A percentile compares a stretch with the other conserved stretches of the same genome.
phyloP scores from a whole-genome alignment of 2,113 vertebrate species.

The Otus sunia region DNA sequence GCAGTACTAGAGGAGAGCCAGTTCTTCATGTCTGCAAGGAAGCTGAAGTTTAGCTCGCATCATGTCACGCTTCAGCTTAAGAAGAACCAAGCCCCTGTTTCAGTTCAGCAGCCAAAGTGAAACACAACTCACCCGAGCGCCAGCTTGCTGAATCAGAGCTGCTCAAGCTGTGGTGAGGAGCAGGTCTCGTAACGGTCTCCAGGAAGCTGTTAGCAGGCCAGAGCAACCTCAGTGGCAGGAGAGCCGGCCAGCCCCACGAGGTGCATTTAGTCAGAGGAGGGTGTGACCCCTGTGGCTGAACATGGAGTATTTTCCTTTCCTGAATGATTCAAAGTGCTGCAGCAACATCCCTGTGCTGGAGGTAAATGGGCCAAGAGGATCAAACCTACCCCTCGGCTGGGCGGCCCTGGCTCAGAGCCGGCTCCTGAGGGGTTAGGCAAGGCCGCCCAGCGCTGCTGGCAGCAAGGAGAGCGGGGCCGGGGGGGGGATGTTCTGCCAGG shows the following conservation, averaged over 20 bases:
- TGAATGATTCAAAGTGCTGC: neutral
- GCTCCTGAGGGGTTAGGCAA: neutral
- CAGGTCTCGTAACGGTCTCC: neutral
- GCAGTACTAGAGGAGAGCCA: neutral
- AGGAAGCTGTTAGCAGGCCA: neutral
- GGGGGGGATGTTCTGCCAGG: neutral
- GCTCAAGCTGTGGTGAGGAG: fast-evolving
- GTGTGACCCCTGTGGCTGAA: neutral
- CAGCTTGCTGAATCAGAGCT: neutral
- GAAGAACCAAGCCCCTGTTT: neutral
- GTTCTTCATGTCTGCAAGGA: neutral
- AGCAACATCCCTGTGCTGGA: neutral
- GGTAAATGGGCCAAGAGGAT: neutral
- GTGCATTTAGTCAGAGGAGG: neutral
- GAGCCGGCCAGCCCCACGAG: fast-evolving
- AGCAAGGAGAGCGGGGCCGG: fast-evolving
- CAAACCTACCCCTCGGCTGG: neutral
- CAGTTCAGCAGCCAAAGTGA: neutral
- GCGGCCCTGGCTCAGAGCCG: fast-evolving
- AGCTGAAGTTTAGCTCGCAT: fast-evolving
- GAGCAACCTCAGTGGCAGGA: neutral
- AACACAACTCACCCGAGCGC: neutral
- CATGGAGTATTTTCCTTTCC: neutral
- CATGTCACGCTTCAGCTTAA: fast-evolving
- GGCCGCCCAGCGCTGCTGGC: neutral